Evolutionary conservation across 2,797 vertebrate species (phyloP).

Genomic region (Corythornis leucogaster): DNA sequence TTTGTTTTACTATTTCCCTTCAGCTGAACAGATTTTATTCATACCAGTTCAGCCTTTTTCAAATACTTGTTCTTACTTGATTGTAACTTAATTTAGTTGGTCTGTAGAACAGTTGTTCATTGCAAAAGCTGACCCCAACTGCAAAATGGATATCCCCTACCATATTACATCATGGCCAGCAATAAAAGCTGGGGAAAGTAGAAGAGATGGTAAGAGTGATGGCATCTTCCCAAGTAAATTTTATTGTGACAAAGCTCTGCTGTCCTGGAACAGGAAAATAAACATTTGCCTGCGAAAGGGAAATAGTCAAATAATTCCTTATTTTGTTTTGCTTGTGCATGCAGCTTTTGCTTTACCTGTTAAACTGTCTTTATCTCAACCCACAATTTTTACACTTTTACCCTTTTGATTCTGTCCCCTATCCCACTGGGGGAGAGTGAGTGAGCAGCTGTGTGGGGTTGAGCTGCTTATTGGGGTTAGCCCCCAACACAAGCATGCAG

Average conservation of each 20-base stretch:
- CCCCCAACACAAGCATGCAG: neutral
- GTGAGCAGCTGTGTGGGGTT: neutral
- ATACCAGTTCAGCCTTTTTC: neutral
- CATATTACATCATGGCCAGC: neutral
- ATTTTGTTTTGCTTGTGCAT: neutral
- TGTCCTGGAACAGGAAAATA: neutral
- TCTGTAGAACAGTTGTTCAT: neutral
- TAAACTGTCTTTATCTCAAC: neutral
- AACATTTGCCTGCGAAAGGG: fast-evolving
- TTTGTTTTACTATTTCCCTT: neutral
- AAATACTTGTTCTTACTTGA: neutral
- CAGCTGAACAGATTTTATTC: neutral
- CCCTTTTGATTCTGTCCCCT: neutral
- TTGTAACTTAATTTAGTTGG: neutral
- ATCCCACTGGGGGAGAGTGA: neutral
- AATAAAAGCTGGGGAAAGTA: neutral
- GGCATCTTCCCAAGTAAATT: neutral
- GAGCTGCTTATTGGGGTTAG: neutral
- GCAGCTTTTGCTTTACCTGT: neutral
- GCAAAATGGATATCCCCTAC: neutral
- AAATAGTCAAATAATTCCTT: neutral
- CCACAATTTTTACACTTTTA: fast-evolving
- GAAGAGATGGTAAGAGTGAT: neutral
- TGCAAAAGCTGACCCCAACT: neutral
- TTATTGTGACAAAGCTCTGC: neutral